Evolutionary conservation across 1,140 invertebrate species (phyloP).

Genomic region (Diplogasteroides magnus): DNA sequence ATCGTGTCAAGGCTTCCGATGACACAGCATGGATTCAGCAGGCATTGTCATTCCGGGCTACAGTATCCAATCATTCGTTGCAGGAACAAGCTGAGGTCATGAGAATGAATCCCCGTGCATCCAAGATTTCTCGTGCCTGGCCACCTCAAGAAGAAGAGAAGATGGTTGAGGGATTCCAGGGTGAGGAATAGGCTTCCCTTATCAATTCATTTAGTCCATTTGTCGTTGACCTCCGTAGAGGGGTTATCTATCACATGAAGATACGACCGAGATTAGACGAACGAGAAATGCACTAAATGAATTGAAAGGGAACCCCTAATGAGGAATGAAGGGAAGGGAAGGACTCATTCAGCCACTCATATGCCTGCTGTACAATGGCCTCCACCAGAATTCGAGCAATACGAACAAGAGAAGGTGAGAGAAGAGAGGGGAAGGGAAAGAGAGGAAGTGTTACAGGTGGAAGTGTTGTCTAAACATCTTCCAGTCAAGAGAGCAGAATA

Average conservation of each 20-base stretch:
- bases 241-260: no score
- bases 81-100: constrained; percentile 16
- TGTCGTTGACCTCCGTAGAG: no score
- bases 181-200: constrained; percentile 4
- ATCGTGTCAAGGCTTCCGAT: constrained; percentile 13
- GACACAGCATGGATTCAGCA: constrained; percentile 31
- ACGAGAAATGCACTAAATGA: no score
- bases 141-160: constrained; percentile 29
- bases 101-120: constrained; percentile 13
- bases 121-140: constrained; percentile 23
- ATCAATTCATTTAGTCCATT: not conserved
- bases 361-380: constrained; percentile 35
- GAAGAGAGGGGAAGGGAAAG: not conserved
- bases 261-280: no score
- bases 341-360: constrained; percentile 27
- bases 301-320: no score
- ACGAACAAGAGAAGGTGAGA: constrained; percentile 23
- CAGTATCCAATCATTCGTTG: not conserved
- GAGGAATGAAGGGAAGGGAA: no score
- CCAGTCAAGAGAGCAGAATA: constrained; percentile 26
- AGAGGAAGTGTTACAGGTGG: not conserved
- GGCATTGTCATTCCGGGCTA: not conserved
- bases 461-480: constrained; percentile 29
- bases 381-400: constrained; percentile 29
- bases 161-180: not conserved